Conservation (phyloP, 2,797 vertebrate species). For the Rhinogobio ventralis region DNA sequence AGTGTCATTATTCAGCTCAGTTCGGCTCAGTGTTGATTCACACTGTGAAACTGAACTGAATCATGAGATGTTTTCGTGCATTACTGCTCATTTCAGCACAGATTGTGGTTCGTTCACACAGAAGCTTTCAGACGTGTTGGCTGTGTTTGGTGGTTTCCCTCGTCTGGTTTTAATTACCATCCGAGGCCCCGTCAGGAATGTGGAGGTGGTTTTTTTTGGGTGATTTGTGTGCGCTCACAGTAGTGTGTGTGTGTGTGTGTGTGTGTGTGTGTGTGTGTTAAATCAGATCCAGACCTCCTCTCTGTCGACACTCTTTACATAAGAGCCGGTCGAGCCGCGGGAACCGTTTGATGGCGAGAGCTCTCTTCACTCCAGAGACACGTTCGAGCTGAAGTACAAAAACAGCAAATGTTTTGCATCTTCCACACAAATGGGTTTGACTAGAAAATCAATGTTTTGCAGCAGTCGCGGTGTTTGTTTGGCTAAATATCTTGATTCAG, state of each 20-base stretch:
- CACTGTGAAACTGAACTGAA: background rate
- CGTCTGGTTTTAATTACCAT: constrained; percentile 58
- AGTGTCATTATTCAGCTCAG: background rate
- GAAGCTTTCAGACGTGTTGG: constrained; percentile 35
- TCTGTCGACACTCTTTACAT: background rate
- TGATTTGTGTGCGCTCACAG: background rate
- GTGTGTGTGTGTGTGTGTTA: background rate
- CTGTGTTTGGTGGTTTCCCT: constrained; percentile 50
- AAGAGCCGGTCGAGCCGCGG: background rate
- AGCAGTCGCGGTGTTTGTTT: background rate
- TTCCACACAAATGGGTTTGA: background rate
- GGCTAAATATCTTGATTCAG: background rate
- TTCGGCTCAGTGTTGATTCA: background rate
- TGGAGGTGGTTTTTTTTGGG: constrained; percentile 38
- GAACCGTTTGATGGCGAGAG: background rate
- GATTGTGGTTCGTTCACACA: constrained; percentile 20
- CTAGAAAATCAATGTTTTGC: background rate
- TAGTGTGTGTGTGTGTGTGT: background rate
- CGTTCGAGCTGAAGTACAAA: background rate
- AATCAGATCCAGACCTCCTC: constrained; percentile 57
- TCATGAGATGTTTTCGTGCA: background rate
- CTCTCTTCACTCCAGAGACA: background rate
- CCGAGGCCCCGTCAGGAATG: constrained; percentile 55
- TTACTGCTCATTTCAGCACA: background rate
- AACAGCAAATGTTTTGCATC: background rate